Evolutionary conservation across 2,797 vertebrate species (phyloP).

Genomic region (Sciurus vulgaris): DNA sequence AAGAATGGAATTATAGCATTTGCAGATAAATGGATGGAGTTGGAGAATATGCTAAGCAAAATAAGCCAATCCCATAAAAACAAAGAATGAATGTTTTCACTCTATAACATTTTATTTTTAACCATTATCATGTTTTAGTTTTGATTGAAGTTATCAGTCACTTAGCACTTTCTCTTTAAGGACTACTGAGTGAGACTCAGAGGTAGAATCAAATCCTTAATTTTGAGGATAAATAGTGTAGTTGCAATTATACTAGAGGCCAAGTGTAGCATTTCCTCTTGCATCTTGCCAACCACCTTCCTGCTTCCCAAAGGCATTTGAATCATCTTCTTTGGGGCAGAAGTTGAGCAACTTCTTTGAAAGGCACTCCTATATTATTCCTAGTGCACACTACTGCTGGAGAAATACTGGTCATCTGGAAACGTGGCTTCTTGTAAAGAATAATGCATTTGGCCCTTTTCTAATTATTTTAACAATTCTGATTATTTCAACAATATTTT

Average conservation of each 20-base stretch:
- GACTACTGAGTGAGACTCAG: background rate
- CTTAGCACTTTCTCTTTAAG: background rate
- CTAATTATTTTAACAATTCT: background rate
- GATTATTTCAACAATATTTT: background rate
- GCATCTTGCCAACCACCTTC: background rate
- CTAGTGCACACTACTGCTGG: background rate
- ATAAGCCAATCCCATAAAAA: no score
- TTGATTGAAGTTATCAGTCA: background rate
- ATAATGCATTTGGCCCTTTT: background rate
- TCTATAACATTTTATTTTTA: background rate
- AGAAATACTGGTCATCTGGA: background rate
- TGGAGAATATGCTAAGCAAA: no score
- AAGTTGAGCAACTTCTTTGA: background rate
- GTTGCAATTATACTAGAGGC: background rate
- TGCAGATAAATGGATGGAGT: no score
- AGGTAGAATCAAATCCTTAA: background rate
- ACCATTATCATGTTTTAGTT: background rate
- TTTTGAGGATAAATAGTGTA: background rate
- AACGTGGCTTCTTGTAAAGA: background rate
- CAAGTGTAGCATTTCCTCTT: background rate
- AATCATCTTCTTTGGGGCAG: background rate
- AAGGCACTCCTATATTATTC: background rate
- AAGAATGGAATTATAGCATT: no score
- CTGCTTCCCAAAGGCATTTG: background rate
- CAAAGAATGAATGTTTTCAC: no score